Percentiles rank a stretch among this genome's conserved stretches.
phyloP scores from a whole-genome alignment of 30 jellyfish, hydroid and myxozoan genomes.

The Hydractinia echinata region DNA sequence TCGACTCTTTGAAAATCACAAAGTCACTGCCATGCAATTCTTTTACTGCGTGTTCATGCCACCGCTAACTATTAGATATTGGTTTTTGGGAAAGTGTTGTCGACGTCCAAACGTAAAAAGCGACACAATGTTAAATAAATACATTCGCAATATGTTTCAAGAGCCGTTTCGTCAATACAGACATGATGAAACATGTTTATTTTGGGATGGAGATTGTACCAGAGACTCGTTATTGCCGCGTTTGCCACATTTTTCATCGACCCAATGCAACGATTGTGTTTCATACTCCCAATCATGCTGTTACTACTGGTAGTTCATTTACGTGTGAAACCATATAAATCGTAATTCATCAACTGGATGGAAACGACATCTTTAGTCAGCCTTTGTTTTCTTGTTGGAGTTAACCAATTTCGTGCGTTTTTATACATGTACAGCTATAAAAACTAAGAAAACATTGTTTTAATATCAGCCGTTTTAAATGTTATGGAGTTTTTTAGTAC shows the following conservation, averaged over 20 bases:
- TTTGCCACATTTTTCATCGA: slow-evolving; percentile 3
- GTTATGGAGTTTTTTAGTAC: too few relatives aligned
- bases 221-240: slow-evolving; percentile 1
- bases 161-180: slow-evolving; percentile 5
- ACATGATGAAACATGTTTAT: not conserved
- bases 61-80: not conserved
- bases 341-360: not conserved
- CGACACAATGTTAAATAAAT: not conserved
- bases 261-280: not conserved
- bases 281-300: slow-evolving; percentile 3
- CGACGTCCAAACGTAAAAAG: not conserved
- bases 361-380: not conserved
- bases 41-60: slow-evolving; percentile 3
- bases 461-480: too few relatives aligned
- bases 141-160: not conserved
- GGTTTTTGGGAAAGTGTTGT: not conserved
- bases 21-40: not conserved
- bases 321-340: slow-evolving; percentile 11
- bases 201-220: slow-evolving; percentile 18
- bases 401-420: slow-evolving; percentile 4
- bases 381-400: not conserved
- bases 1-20: not conserved
- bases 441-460: too few relatives aligned
- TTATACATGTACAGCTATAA: not conserved
- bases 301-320: slow-evolving; percentile 12